Conservation (phyloP, 1,140 invertebrate species). For the Rhizoglyphus robini region DNA sequence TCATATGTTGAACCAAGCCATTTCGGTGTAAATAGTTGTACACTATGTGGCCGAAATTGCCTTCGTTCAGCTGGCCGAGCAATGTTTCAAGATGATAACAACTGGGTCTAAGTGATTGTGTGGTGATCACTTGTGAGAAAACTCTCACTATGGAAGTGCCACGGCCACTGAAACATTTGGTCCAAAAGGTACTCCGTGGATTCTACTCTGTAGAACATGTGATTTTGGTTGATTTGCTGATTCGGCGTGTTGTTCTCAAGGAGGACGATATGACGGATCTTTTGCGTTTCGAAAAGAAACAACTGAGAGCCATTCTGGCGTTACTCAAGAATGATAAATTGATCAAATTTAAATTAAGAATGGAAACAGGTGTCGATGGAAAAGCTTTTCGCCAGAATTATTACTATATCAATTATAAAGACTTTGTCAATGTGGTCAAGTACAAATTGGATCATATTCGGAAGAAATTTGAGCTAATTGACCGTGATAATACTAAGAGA, state of each 20-base stretch:
- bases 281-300: constrained; percentile 85
- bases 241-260: constrained; percentile 88
- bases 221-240: constrained; percentile 84
- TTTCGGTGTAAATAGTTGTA: background rate
- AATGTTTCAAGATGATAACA: background rate
- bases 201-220: constrained; percentile 88
- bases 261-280: constrained; percentile 90
- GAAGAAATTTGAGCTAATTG: constrained; percentile 85
- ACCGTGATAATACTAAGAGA: constrained; percentile 79
- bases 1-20: background rate
- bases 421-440: constrained; percentile 86
- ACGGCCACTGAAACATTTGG: constrained; percentile 74
- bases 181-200: constrained; percentile 70
- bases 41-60: background rate
- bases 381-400: constrained; percentile 93
- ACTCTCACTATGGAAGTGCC: constrained; percentile 46
- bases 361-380: constrained; percentile 88
- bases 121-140: background rate
- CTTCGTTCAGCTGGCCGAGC: background rate
- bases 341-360: constrained; percentile 75
- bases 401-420: constrained; percentile 94
- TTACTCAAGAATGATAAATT: constrained; percentile 83
- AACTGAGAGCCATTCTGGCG: constrained; percentile 69
- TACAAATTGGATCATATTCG: constrained; percentile 92
- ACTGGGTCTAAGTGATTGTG: background rate